These are phyloP conservation scores for Diaperis boleti DNA, from an alignment of 2,888 invertebrate genomes.

Conservation along the genomic window DNA sequence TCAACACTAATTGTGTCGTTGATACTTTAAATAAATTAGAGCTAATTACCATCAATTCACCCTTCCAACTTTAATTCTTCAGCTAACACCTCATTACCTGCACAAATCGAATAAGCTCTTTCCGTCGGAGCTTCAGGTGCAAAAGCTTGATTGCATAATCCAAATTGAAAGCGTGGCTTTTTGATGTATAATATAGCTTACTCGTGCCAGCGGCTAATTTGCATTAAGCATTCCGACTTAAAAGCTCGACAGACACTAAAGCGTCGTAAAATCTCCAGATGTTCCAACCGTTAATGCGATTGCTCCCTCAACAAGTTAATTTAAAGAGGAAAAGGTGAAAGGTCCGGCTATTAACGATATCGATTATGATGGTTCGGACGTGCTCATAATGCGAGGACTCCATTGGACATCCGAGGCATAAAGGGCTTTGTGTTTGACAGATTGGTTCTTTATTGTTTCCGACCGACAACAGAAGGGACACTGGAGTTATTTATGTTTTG, in stretches of 20 bases:
- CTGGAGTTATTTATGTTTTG: neutral
- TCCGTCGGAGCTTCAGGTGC: constrained; percentile 35
- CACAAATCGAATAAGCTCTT: too few relatives aligned
- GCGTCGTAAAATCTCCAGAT: constrained; percentile 14
- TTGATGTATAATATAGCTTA: constrained; percentile 31
- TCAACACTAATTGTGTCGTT: too few relatives aligned
- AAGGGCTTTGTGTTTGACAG: constrained; percentile 39
- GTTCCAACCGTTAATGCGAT: neutral
- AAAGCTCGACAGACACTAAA: constrained; percentile 30
- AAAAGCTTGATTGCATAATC: constrained; percentile 33
- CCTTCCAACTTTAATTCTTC: too few relatives aligned
- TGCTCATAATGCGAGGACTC: constrained; percentile 26
- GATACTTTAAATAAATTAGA: too few relatives aligned
- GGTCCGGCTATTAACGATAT: constrained; percentile 19
- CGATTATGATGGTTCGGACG: constrained; percentile 22
- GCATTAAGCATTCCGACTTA: constrained; percentile 19
- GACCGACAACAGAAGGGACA: neutral
- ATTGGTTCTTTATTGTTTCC: constrained; percentile 31
- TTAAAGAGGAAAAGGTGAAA: constrained; percentile 8
- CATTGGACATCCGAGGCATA: constrained; percentile 18
- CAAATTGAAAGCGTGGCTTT: constrained; percentile 43
- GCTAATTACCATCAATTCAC: too few relatives aligned
- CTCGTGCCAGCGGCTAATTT: constrained; percentile 14
- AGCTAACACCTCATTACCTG: too few relatives aligned
- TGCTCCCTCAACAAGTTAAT: constrained; percentile 11